Evolutionary conservation across 2,888 invertebrate genomes (phyloP).

Genomic region (Serripes groenlandicus): DNA sequence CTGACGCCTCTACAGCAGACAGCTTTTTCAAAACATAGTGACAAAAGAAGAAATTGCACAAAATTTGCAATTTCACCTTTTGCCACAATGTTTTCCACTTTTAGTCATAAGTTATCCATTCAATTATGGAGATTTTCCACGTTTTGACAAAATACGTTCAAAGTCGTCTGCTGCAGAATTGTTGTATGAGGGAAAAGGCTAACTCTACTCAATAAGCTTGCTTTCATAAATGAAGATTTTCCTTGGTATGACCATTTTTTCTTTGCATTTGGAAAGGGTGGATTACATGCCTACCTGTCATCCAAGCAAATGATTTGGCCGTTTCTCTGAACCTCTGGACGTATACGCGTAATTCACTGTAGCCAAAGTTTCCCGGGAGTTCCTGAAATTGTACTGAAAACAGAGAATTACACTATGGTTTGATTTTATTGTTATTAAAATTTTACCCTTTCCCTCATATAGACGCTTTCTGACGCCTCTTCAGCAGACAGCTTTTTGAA

Average conservation of each 20-base stretch:
- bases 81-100: too few species aligned
- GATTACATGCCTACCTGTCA: conserved; percentile 89
- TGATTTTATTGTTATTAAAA: background rate
- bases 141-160: too few species aligned
- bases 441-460: background rate
- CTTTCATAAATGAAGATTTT: too few species aligned
- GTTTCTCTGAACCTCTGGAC: conserved; percentile 90
- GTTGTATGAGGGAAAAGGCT: too few species aligned
- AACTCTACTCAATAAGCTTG: too few species aligned
- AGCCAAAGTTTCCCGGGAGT: conserved; percentile 91
- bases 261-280: background rate
- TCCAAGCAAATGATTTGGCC: conserved; percentile 95
- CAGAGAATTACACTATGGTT: background rate
- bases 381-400: conserved; percentile 88
- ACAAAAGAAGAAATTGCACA: too few species aligned
- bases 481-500: background rate
- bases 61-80: too few species aligned
- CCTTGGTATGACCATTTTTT: too few species aligned
- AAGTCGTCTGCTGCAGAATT: background rate
- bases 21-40: too few species aligned
- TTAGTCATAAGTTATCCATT: too few species aligned
- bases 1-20: too few species aligned
- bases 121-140: too few species aligned
- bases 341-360: conserved; percentile 93
- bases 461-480: background rate